phyloP scores from a whole-genome alignment of 2,888 invertebrate species.

The Melanotus villosus region DNA sequence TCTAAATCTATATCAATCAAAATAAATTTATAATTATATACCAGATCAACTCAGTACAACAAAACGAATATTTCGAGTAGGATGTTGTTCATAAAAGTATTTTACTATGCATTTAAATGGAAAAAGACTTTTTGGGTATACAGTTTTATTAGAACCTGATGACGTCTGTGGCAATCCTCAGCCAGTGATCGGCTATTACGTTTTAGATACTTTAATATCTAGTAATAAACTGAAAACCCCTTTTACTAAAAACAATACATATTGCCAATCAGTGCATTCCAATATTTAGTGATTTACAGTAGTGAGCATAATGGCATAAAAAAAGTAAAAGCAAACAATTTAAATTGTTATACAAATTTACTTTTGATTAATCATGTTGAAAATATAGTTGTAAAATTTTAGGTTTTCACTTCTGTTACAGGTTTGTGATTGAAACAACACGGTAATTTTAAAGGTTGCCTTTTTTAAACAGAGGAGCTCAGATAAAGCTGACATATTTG shows the following conservation, averaged over 20 bases:
- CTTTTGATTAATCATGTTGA: conserved; percentile 6
- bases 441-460: conserved; percentile 1
- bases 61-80: no score
- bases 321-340: not conserved
- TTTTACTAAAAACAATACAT: conserved; percentile 5
- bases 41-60: no score
- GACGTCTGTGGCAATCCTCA: conserved; percentile 7
- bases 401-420: conserved; percentile 1
- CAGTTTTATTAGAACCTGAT: no score
- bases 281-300: not conserved
- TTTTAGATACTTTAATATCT: conserved; percentile 13
- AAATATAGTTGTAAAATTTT: no score
- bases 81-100: no score
- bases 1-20: no score
- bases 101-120: no score
- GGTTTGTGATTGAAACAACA: conserved; percentile 1
- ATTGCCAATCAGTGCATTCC: not conserved
- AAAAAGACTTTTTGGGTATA: no score
- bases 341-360: conserved; percentile 4
- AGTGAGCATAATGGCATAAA: not conserved
- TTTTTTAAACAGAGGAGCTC: not conserved
- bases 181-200: conserved; percentile 9
- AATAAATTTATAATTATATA: no score
- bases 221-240: conserved; percentile 1
- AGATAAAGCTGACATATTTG: conserved; percentile 21